phyloP scores from a whole-genome alignment of 1,140 invertebrate genomes.

The Gryon sp. region DNA sequence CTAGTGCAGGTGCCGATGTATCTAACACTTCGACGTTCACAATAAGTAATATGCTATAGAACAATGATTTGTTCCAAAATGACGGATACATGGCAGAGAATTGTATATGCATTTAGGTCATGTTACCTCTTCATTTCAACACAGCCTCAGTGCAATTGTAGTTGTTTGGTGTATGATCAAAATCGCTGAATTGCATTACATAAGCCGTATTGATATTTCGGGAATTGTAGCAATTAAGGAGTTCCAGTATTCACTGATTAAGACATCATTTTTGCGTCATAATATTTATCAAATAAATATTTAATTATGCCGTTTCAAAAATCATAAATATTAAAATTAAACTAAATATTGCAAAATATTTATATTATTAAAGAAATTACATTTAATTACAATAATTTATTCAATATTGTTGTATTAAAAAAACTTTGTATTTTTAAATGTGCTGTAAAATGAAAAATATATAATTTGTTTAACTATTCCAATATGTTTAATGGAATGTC shows the following conservation, averaged over 20 bases:
- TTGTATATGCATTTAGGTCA: constrained; percentile 47
- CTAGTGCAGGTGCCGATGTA: constrained; percentile 14
- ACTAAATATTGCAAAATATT: too few relatives aligned
- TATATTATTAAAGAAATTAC: too few relatives aligned
- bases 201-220: constrained; percentile 31
- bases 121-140: constrained; percentile 34
- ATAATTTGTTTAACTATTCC: too few relatives aligned
- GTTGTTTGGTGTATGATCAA: constrained; percentile 10
- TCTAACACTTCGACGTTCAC: constrained; percentile 17
- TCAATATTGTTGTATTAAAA: too few relatives aligned
- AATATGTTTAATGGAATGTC: too few relatives aligned
- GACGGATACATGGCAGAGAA: constrained; percentile 26
- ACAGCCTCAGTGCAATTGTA: constrained; percentile 28
- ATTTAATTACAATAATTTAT: too few relatives aligned
- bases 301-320: too few relatives aligned
- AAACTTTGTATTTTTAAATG: too few relatives aligned
- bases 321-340: too few relatives aligned
- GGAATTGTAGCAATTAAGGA: neutral
- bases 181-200: constrained; percentile 19
- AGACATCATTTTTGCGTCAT: neutral
- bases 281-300: too few relatives aligned
- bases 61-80: constrained; percentile 21
- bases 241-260: too few relatives aligned
- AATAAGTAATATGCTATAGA: constrained; percentile 30
- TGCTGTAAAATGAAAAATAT: too few relatives aligned